A percentile compares a stretch with the other conserved stretches of the same genome.
Evolutionary conservation across 2,888 invertebrate species (phyloP).

Genomic region (Tupiocoris notatus): DNA sequence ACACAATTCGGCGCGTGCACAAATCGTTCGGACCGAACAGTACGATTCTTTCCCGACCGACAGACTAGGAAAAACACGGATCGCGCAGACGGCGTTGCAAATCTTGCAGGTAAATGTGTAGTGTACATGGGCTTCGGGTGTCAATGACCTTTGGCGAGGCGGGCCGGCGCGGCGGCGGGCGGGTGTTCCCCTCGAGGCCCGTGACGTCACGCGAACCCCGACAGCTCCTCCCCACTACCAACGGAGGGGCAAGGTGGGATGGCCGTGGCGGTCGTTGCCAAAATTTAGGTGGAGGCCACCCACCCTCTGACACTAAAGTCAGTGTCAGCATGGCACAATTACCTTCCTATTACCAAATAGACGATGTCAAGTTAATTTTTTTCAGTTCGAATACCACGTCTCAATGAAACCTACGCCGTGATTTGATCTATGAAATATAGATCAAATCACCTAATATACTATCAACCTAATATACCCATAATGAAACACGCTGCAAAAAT

Average conservation of each 20-base stretch:
- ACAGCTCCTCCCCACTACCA: background rate
- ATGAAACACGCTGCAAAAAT: no score
- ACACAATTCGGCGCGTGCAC: background rate
- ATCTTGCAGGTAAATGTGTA: conserved; percentile 44
- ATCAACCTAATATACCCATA: no score
- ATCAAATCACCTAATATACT: no score
- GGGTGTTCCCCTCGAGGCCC: background rate
- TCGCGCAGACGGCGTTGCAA: conserved; percentile 18
- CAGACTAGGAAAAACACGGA: background rate
- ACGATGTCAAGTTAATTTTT: no score
- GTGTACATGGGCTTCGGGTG: conserved; percentile 43
- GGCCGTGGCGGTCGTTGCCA: background rate
- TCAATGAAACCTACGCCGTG: no score
- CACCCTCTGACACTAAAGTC: no score
- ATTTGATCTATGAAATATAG: no score
- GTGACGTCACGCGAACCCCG: conserved; percentile 36
- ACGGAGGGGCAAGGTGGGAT: background rate
- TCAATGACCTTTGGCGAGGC: conserved; percentile 42
- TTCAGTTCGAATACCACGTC: no score
- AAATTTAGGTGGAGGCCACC: background rate
- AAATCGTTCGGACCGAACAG: background rate
- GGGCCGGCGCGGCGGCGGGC: conserved; percentile 26
- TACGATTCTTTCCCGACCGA: background rate
- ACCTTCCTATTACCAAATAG: no score
- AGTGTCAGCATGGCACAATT: no score